A percentile compares a stretch with the other conserved stretches of the same genome.
These are phyloP conservation scores for Phoebastria nigripes DNA, from an alignment of 2,797 vertebrate species.

Conservation along the genomic window DNA sequence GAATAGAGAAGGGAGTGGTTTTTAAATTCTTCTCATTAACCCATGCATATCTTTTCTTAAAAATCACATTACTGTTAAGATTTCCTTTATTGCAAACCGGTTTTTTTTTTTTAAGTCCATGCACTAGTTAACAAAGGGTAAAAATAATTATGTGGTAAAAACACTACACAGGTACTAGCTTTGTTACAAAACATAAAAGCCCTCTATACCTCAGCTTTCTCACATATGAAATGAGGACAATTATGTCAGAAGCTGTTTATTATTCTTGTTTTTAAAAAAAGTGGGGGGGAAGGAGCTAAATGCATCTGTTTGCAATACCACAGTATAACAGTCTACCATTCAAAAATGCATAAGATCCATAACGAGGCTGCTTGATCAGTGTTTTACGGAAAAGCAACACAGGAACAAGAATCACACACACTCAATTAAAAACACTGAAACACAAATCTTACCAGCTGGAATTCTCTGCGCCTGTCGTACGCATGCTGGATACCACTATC, in stretches of 20 bases:
- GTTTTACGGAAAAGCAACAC: background rate
- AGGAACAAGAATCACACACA: background rate
- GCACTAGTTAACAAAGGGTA: background rate
- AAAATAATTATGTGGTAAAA: background rate
- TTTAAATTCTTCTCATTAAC: conserved; percentile 62
- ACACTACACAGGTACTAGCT: background rate
- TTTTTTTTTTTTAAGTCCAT: background rate
- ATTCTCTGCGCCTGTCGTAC: conserved; percentile 93
- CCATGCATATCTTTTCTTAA: conserved; percentile 40
- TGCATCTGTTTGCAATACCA: background rate
- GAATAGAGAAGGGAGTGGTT: conserved; percentile 62
- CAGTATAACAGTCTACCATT: background rate
- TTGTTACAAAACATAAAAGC: background rate
- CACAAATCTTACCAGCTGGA: conserved; percentile 88
- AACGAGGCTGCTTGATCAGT: accelerated
- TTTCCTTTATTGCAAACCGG: background rate
- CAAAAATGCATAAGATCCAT: accelerated
- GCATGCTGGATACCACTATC: conserved; percentile 93
- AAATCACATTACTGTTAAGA: background rate
- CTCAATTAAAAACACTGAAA: background rate
- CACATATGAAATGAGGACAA: background rate
- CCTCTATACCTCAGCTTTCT: background rate
- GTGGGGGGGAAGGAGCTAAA: background rate
- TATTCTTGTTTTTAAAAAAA: background rate
- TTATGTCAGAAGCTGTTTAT: background rate